Evolutionary conservation across 2,797 vertebrate species (phyloP), one percentile per base, ranked within the genome.

Genomic region (Girardinus metallicus): DNA sequence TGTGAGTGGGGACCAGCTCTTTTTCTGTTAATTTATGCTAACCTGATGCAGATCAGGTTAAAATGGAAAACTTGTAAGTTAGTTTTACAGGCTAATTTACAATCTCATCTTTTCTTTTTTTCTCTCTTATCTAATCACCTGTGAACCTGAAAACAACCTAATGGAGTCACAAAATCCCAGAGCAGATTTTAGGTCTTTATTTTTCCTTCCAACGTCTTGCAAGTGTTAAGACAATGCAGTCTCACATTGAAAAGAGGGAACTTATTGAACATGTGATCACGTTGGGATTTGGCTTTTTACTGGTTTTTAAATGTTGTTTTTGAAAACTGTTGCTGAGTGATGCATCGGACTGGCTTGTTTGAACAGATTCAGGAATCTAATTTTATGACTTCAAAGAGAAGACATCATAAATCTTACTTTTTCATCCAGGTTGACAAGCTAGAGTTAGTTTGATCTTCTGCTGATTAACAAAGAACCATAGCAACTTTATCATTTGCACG

Each of bases 261-360:
- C 57, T 31, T 55, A 21, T 55, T 83, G 46, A 57, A 41, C 12
- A n/a, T 0, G 4, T 51, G 55, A 41, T 81, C 53, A 43, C 34
- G 10, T 57, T 9, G 31, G 68, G 73, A 73, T 44, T 74, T 76
- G 7, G 57, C 55, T 51, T 53, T 47, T 8, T 75, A 75, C 70
- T 68, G 76, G 2, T 53, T 74, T 70, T 64, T 76, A 66, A 74
- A 44, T 77, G 15, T 23, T 76, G 31, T 64, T 60, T 80, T 78
- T 66, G 64, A 84, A 80, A 80, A 78, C 74, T 23, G 71, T 70
- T 71, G 75, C 21, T 31, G 73, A 73, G 68, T 57, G 47, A 74
- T 70, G n/a, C 34, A 47, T 29, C 23, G 29, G 31, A 36, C 73
- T 71, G 60, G 34, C 72, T 43, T 55, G 44, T 26, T 62, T 64